These are phyloP conservation scores for Oreortyx pictus DNA, from an alignment of 2,797 vertebrate genomes.

Conservation along the genomic window DNA sequence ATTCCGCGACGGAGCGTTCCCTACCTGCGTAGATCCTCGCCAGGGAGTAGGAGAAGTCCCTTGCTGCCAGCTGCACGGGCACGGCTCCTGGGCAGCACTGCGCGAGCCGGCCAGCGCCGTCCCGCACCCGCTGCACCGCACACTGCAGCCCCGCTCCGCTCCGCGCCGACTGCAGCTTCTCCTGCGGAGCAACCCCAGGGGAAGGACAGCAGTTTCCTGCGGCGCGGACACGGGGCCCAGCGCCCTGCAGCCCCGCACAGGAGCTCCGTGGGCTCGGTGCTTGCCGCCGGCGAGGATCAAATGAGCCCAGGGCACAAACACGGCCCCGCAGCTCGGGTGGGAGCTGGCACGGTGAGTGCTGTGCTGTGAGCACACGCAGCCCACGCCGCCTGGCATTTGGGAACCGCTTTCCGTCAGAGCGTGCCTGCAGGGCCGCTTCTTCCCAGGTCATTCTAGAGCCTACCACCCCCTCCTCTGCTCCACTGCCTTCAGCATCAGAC, in stretches of 20 bases:
- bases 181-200: conserved; percentile 57
- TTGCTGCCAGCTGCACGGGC: conserved; percentile 82
- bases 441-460: neutral
- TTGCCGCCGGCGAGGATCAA: neutral
- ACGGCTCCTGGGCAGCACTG: conserved; percentile 69
- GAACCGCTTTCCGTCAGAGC: neutral
- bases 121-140: conserved; percentile 30
- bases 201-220: accelerated
- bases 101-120: conserved; percentile 71
- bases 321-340: neutral
- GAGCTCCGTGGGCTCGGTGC: neutral
- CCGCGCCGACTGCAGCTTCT: conserved; percentile 74
- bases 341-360: neutral
- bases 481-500: neutral
- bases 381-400: neutral
- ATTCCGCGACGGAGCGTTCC: neutral
- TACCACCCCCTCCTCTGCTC: neutral
- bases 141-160: conserved; percentile 56
- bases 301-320: neutral
- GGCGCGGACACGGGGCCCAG: neutral
- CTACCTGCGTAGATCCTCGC: conserved; percentile 86
- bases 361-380: accelerated
- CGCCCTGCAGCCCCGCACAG: neutral
- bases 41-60: conserved; percentile 86
- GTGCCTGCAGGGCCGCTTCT: neutral